Percentiles rank a stretch among this genome's conserved stretches.
These are phyloP conservation scores for Melipona bicolor DNA, from an alignment of 2,888 invertebrate species.

Conservation along the genomic window DNA sequence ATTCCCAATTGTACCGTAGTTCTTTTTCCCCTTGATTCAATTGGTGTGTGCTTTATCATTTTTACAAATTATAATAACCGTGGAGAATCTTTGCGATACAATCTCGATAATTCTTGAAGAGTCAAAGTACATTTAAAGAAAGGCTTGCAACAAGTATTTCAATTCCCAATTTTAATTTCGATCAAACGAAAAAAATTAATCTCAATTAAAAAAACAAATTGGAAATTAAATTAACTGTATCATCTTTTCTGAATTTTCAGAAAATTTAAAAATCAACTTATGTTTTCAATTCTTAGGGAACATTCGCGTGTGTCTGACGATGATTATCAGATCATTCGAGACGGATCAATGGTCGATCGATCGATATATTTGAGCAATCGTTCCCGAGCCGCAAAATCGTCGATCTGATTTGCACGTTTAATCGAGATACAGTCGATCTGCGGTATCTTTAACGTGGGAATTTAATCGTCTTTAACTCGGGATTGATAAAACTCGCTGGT, in stretches of 20 bases:
- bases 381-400: background rate
- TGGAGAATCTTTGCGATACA: background rate
- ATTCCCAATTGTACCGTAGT: no score
- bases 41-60: background rate
- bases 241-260: no score
- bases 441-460: background rate
- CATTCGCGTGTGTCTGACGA: no score
- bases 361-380: background rate
- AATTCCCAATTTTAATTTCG: background rate
- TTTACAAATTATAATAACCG: background rate
- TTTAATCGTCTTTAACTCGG: background rate
- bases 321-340: background rate
- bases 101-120: background rate
- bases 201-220: no score
- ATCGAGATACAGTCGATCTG: background rate
- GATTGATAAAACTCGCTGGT: constrained; percentile 5
- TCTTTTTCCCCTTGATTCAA: background rate
- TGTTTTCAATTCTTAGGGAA: background rate
- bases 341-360: background rate
- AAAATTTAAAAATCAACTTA: background rate
- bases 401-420: background rate
- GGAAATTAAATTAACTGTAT: no score
- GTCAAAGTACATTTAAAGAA: background rate
- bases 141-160: background rate
- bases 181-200: no score